Conservation (phyloP, 2,113 vertebrate genomes). For the Tursiops truncatus region DNA sequence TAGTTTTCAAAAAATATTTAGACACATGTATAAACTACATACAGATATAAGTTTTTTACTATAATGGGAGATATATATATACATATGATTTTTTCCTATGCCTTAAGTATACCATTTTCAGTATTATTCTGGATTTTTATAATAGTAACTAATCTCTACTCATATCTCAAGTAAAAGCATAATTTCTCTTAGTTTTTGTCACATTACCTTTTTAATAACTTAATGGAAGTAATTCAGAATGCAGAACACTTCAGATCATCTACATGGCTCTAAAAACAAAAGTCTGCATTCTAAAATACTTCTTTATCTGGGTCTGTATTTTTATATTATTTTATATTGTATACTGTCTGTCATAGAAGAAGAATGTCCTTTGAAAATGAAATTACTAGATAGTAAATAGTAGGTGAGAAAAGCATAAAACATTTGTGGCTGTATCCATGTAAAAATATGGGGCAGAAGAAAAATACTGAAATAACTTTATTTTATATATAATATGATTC, state of each 20-base stretch:
- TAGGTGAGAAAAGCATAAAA: conserved; percentile 4
- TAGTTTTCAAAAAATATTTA: not conserved
- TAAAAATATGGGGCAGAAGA: not conserved
- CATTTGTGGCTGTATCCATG: not conserved
- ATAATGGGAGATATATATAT: not conserved
- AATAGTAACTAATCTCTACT: conserved; percentile 40
- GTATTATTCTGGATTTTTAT: not conserved
- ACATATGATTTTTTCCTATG: not conserved
- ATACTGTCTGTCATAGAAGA: not conserved
- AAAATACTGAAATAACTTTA: not conserved
- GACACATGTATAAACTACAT: not conserved
- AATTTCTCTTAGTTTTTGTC: not conserved
- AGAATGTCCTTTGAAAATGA: not conserved
- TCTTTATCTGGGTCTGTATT: conserved; percentile 16
- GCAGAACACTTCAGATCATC: not conserved
- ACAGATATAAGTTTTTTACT: not conserved
- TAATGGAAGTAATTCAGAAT: not conserved
- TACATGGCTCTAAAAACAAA: conserved; percentile 9
- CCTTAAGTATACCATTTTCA: not conserved
- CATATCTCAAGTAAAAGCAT: conserved; percentile 1
- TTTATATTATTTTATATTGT: not conserved
- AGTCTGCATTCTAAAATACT: not conserved
- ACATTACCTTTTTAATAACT: conserved; percentile 14
- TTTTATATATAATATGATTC: not conserved
- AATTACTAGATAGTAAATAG: not conserved